These are phyloP conservation scores for Ectemnius cavifrons DNA, from an alignment of 2,888 invertebrate genomes.

Conservation along the genomic window DNA sequence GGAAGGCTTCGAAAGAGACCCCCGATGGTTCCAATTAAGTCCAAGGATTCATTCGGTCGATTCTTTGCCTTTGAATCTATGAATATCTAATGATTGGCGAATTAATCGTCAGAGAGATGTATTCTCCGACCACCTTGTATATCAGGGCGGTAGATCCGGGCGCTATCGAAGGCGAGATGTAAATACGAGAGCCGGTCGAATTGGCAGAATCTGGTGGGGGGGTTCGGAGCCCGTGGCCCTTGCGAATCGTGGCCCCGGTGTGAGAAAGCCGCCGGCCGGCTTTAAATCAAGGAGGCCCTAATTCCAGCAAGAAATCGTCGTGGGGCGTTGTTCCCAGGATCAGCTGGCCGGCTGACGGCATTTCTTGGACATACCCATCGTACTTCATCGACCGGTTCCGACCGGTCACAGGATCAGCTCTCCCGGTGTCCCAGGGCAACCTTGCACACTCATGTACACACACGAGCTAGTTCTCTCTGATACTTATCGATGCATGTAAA, in stretches of 20 bases:
- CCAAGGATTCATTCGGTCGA: no score
- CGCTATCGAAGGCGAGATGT: constrained; percentile 44
- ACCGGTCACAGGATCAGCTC: constrained; percentile 54
- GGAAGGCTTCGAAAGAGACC: not conserved
- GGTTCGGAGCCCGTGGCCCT: constrained; percentile 41
- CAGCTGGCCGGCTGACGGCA: constrained; percentile 76
- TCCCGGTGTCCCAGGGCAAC: constrained; percentile 41
- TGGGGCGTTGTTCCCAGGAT: constrained; percentile 77
- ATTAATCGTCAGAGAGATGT: no score
- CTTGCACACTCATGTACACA: constrained; percentile 14
- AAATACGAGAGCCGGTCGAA: constrained; percentile 50
- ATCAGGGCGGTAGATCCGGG: no score
- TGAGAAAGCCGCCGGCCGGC: constrained; percentile 72
- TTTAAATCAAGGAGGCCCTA: constrained; percentile 76
- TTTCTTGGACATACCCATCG: constrained; percentile 73
- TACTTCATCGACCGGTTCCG: constrained; percentile 74
- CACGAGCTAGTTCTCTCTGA: not conserved
- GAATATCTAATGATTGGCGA: no score
- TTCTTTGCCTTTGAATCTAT: no score
- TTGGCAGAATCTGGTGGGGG: constrained; percentile 53
- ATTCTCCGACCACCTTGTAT: no score
- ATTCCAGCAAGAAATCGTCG: constrained; percentile 74
- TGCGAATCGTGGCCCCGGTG: constrained; percentile 60
- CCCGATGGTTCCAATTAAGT: not conserved
- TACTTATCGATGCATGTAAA: no score